Conservation (phyloP, 1,140 invertebrate genomes). For the Zaprionus taronus region DNA sequence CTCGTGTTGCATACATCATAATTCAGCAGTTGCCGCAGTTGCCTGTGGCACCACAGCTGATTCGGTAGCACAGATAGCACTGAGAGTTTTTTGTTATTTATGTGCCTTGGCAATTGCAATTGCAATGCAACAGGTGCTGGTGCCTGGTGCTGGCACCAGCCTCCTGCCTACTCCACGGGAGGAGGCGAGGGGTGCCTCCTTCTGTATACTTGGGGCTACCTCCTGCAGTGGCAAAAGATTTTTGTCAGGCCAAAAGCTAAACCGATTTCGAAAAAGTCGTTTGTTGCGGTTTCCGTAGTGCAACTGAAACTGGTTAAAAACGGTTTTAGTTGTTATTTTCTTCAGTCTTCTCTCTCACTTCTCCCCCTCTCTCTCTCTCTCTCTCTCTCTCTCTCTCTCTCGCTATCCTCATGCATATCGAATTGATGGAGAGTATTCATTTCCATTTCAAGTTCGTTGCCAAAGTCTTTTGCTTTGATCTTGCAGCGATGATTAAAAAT, state of each 20-base stretch:
- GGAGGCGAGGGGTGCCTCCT: background rate
- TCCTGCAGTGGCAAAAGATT: constrained; percentile 33
- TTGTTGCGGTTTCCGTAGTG: constrained; percentile 26
- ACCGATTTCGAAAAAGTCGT: constrained; percentile 25
- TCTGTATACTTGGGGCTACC: background rate
- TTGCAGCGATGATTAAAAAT: constrained; percentile 6
- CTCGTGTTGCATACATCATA: constrained; percentile 9
- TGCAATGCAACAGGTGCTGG: constrained; percentile 27
- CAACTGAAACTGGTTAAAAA: constrained; percentile 28
- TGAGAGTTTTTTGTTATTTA: constrained; percentile 29
- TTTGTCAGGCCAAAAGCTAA: constrained; percentile 29
- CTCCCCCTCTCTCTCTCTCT: background rate
- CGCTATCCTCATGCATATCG: background rate
- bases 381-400: background rate
- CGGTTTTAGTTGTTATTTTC: constrained; percentile 14
- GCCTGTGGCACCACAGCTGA: constrained; percentile 18
- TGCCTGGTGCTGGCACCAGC: background rate
- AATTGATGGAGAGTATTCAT: constrained; percentile 14
- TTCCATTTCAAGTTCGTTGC: constrained; percentile 49
- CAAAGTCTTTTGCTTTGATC: constrained; percentile 46
- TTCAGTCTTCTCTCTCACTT: background rate
- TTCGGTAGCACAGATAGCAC: constrained; percentile 35
- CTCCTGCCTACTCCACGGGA: background rate
- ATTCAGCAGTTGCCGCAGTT: constrained; percentile 21
- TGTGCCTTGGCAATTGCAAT: constrained; percentile 27